phyloP scores from a whole-genome alignment of 1,140 invertebrate genomes.

The Macrobrachium nipponense region DNA sequence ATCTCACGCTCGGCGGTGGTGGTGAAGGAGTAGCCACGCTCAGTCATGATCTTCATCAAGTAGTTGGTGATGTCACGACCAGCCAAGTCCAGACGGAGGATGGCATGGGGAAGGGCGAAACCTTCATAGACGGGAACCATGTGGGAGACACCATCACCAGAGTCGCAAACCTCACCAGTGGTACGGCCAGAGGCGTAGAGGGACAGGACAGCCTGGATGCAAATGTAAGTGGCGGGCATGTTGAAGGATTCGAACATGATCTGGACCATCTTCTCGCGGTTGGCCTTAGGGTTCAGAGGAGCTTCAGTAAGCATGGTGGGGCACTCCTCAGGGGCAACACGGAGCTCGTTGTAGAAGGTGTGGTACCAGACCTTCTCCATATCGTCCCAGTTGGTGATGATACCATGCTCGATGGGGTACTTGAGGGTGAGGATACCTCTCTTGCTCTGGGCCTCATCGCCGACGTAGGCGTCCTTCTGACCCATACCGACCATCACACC shows the following conservation, averaged over 20 bases:
- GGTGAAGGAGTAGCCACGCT: slow-evolving; percentile 67
- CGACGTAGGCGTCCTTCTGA: slow-evolving; percentile 90
- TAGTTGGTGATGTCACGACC: slow-evolving; percentile 69
- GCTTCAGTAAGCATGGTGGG: slow-evolving; percentile 92
- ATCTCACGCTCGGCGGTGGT: slow-evolving; percentile 70
- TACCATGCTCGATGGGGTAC: slow-evolving; percentile 95
- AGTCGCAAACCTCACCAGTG: slow-evolving; percentile 31
- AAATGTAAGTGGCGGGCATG: slow-evolving; percentile 70
- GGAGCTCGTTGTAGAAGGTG: slow-evolving; percentile 94
- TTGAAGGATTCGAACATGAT: slow-evolving; percentile 75
- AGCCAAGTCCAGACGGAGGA: slow-evolving; percentile 35
- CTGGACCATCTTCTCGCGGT: slow-evolving; percentile 80
- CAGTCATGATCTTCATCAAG: slow-evolving; percentile 71
- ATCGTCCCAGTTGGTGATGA: slow-evolving; percentile 97
- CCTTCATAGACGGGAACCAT: slow-evolving; percentile 29
- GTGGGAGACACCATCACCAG: slow-evolving; percentile 31
- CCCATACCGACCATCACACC: slow-evolving; percentile 95
- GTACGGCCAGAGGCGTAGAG: slow-evolving; percentile 35
- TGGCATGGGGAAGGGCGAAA: slow-evolving; percentile 36
- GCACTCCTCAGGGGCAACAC: slow-evolving; percentile 94
- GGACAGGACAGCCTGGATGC: slow-evolving; percentile 33
- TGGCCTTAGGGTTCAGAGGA: slow-evolving; percentile 91
- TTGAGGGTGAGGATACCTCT: slow-evolving; percentile 91
- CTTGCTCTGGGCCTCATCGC: slow-evolving; percentile 93
- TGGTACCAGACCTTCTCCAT: slow-evolving; percentile 99